Base-by-base conservation (phyloP, 1,140 invertebrate genomes). In the Adelges cooleyi region DNA sequence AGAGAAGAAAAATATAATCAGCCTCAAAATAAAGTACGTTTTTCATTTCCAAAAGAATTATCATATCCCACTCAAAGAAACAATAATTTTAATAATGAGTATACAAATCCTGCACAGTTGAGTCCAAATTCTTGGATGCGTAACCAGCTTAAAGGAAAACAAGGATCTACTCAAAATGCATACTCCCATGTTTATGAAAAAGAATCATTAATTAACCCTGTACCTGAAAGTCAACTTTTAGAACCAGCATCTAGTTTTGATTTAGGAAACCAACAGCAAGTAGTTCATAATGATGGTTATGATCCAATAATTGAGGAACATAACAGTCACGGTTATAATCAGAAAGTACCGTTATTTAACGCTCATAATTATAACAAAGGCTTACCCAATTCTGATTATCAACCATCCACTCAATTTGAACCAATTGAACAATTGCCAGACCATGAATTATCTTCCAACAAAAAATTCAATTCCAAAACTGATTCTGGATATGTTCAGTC, bases 101-200 rank as follows among this genome's bases (percentile, higher is more conserved):
- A 62, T 62, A 20, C 17, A 42, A 56, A 44, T 27, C 53, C 56
- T 48, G 20, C 56, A 20, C 42, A 27, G 18, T 15, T 62, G 8
- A 22, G 44, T 62, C 56, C 56, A 20, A 62, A 25, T 17, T 48
- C 56, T 62, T 62, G 56, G 56, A 62, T 62, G 5, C n/a, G 18
- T 46, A 42, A 17, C 18, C 42, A 62, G 18, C 42, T 62, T 13
- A 62, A 62, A 13, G 27, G 6, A 13, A 62, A 27, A 48, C 25
- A 48, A 29, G 27, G 25, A 2, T 4, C 17, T 20, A 18, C 11
- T n/a, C 27, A 22, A 48, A 62, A 33, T 15, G 29, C 40, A 27
- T 29, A 33, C 46, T 9, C n/a, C 25, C 27, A 42, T 18, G 25
- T 15, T 51, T 17, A 51, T 1, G 33, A 40, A 48, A 48, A 62